Percentiles rank a stretch among this genome's conserved stretches.
phyloP scores from a whole-genome alignment of 2,797 vertebrate species.

The Propithecus deckenii region DNA sequence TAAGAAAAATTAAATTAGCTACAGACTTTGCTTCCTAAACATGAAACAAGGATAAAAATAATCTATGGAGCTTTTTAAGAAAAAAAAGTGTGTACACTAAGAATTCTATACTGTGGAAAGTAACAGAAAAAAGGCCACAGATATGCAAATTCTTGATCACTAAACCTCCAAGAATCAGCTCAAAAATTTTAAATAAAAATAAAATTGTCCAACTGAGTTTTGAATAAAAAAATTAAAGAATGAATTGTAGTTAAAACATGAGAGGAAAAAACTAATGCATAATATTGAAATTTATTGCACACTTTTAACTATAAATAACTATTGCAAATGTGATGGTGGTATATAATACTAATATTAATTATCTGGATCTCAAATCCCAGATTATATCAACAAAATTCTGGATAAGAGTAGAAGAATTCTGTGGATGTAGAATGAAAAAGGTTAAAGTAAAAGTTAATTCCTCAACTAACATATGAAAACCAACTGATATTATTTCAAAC shows the following conservation, averaged over 20 bases:
- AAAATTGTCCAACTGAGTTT: background rate
- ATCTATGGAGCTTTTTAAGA: background rate
- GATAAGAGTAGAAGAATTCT: background rate
- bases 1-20: background rate
- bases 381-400: background rate
- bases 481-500: background rate
- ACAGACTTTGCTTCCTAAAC: background rate
- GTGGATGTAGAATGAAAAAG: background rate
- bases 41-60: background rate
- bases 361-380: background rate
- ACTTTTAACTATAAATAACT: background rate
- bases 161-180: background rate
- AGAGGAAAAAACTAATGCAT: background rate
- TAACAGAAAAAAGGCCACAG: background rate
- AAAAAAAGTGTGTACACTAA: background rate
- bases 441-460: background rate
- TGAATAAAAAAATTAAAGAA: background rate
- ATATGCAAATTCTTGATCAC: background rate
- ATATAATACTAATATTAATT: background rate
- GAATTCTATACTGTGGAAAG: background rate
- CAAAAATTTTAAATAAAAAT: background rate
- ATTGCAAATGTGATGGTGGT: background rate
- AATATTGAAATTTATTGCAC: background rate
- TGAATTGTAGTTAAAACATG: background rate
- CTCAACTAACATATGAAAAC: background rate